These are phyloP conservation scores for Potamarius usumacintae DNA, from an alignment of 2,113 vertebrate genomes.

Conservation along the genomic window DNA sequence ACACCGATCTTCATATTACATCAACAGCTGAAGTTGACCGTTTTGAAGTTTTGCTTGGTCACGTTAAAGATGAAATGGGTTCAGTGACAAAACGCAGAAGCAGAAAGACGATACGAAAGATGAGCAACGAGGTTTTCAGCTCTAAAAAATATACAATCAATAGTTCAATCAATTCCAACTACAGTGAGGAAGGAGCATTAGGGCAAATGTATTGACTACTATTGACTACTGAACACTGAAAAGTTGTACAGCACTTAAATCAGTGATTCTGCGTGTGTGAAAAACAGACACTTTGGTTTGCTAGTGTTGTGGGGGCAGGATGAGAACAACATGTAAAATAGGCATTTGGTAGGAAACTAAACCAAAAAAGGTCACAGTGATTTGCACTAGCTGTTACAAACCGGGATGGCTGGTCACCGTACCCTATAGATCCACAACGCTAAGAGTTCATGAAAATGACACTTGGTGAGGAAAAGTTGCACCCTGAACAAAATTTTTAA, in stretches of 20 bases:
- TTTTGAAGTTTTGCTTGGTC: background rate
- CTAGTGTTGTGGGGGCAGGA: background rate
- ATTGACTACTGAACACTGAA: background rate
- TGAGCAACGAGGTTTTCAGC: background rate
- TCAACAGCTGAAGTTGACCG: background rate
- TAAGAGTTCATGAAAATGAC: too few relatives aligned
- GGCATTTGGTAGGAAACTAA: background rate
- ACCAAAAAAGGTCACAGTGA: background rate
- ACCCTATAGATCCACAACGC: too few relatives aligned
- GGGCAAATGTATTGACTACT: background rate
- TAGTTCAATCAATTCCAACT: background rate
- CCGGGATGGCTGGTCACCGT: too few relatives aligned
- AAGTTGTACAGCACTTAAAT: background rate
- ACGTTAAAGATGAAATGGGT: background rate
- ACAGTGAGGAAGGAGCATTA: background rate
- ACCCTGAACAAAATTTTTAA: too few relatives aligned
- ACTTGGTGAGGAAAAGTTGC: too few relatives aligned
- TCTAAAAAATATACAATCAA: background rate
- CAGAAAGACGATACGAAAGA: background rate
- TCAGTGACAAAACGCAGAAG: background rate
- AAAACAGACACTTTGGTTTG: background rate
- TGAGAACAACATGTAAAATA: background rate
- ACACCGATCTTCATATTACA: background rate
- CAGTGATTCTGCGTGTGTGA: background rate
- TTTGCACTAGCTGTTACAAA: too few relatives aligned